Evolutionary conservation across 2,797 vertebrate species (phyloP), one percentile per base, ranked within the genome.

Genomic region (Chaunax sp.): DNA sequence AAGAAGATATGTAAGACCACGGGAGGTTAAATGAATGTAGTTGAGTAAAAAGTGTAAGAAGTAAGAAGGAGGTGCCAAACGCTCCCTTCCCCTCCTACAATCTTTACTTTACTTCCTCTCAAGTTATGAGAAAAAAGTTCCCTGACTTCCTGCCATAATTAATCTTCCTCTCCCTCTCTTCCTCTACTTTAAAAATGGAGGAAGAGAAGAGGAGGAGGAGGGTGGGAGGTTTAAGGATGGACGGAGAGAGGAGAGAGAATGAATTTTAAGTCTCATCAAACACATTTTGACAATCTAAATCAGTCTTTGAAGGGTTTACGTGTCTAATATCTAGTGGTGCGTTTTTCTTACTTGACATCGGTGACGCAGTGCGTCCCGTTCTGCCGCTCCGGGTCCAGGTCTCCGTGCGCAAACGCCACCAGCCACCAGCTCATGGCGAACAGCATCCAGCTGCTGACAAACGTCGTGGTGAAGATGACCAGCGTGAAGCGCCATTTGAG

Each of bases 371-470:
- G 89, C 3, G 70, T 62, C 13, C 20, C 20, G 68, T 69, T 80
- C 41, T 76, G 82, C 3, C 83, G 90, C 63, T 72, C 76, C 25
- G 89, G 57, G 77, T 88, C 92, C 91, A 99, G 94, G 90, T 99
- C 98, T 0, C 98, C 98, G 0, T 99, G 96, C 63, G 94, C 96
- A 14, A 99, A 99, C 30, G 97, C 97, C 83, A 99, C 95, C 56
- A 99, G 92, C 98, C 98, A 99, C 98, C 98, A 99, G 89, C 94
- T 93, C 96, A 99, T 98, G 78, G 96, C 98, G 37, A 99, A 99
- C 64, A 99, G 95, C 63, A 99, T 91, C 97, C 97, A 99, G 80
- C 97, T 98, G 94, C 97, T 98, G 81, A 99, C 94, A 75, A 99
- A 99, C 45, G 96, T 97, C 83, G 97, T 99, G 69, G 97, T 98